Evolutionary conservation across 1,140 invertebrate species (phyloP).

Genomic region (Tetragonula clypearis): DNA sequence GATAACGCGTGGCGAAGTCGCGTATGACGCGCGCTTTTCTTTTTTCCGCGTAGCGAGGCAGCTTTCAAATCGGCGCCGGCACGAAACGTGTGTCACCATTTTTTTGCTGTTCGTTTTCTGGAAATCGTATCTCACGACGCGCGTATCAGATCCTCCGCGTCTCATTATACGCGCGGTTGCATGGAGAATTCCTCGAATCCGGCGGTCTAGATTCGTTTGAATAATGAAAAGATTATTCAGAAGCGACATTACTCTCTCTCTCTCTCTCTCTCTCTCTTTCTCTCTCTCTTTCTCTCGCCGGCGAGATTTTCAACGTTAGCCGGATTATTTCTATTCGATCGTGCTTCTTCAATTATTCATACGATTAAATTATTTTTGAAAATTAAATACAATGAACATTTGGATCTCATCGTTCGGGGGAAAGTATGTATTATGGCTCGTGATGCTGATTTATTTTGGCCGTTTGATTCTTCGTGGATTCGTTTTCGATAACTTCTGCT

Average conservation of each 20-base stretch:
- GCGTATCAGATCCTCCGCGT: constrained; percentile 16
- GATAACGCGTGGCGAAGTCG: constrained; percentile 16
- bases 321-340: background rate
- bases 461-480: constrained; percentile 30
- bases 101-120: constrained; percentile 4
- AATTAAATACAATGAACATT: background rate
- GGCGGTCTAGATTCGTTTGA: constrained; percentile 2
- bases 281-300: no score
- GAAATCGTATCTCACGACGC: constrained; percentile 28
- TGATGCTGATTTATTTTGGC: constrained; percentile 59
- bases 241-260: background rate
- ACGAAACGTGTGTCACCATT: background rate
- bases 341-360: background rate
- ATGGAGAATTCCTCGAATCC: constrained; percentile 15
- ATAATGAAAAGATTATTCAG: constrained; percentile 26
- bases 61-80: background rate
- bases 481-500: background rate
- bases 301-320: background rate
- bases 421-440: constrained; percentile 49
- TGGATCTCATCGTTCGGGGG: constrained; percentile 49
- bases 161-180: background rate
- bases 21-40: background rate
- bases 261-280: no score
- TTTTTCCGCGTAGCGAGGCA: background rate
- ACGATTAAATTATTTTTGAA: background rate